A percentile compares a stretch with the other conserved stretches of the same genome.
Conservation (phyloP, 53 echinoderm and acorn worm genomes). For the Paelopatides confundens region DNA sequence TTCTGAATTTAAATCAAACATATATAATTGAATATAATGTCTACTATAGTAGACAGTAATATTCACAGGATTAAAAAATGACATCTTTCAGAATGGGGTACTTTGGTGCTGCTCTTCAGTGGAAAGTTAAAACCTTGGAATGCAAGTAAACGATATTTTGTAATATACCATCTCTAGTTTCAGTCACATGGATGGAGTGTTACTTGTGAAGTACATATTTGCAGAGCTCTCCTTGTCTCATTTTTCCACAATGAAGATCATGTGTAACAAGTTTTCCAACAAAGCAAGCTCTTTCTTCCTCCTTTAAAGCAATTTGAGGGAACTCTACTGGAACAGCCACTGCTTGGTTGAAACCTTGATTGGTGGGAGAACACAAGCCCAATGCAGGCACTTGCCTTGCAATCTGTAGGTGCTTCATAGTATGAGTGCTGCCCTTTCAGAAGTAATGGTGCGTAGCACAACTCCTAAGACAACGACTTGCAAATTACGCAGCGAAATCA, state of each 20-base stretch:
- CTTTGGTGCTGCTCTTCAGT: background rate
- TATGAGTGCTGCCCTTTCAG: conserved; percentile 48
- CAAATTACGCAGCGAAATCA: conserved; percentile 53
- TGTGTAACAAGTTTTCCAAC: background rate
- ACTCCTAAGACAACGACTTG: conserved; percentile 50
- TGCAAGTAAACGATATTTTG: background rate
- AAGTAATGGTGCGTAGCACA: conserved; percentile 55
- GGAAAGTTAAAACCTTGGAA: background rate
- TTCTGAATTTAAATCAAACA: too few species aligned
- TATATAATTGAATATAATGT: too few species aligned
- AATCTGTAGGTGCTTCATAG: conserved; percentile 48
- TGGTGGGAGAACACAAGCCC: conserved; percentile 17
- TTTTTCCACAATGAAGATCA: background rate
- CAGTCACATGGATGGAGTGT: background rate
- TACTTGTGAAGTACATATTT: background rate
- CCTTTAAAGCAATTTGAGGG: conserved; percentile 17
- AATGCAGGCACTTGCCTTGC: conserved; percentile 41
- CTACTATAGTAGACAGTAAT: background rate
- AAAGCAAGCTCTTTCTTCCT: background rate
- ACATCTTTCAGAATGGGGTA: background rate
- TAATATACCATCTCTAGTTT: background rate
- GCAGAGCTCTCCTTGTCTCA: conserved; percentile 20
- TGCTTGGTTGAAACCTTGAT: conserved; percentile 25
- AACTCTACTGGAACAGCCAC: conserved; percentile 47
- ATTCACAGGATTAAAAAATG: background rate